These are phyloP conservation scores for Dendrocincla fuliginosa DNA, from an alignment of 2,797 vertebrate species.

Conservation along the genomic window DNA sequence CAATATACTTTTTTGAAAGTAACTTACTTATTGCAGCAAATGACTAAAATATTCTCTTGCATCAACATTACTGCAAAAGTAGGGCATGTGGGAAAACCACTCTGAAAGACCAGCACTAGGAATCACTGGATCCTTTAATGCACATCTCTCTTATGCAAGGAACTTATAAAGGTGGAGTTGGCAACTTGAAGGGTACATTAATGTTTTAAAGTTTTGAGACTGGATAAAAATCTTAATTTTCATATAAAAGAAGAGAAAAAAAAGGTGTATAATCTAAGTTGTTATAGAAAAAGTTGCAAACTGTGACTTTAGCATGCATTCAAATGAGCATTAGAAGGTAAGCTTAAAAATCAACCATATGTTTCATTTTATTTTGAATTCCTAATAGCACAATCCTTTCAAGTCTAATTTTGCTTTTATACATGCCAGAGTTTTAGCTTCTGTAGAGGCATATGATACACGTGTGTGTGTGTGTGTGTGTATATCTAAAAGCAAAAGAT, in stretches of 20 bases:
- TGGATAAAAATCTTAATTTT: neutral
- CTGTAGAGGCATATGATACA: neutral
- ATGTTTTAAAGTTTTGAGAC: neutral
- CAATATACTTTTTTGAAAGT: neutral
- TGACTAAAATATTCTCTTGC: neutral
- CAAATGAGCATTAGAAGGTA: neutral
- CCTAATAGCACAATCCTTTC: neutral
- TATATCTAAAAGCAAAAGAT: neutral
- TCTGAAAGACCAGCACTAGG: neutral
- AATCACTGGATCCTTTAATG: neutral
- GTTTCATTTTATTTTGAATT: neutral
- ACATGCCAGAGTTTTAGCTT: neutral
- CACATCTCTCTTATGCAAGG: neutral
- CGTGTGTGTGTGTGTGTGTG: fast-evolving
- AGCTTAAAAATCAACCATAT: neutral
- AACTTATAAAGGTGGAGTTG: neutral
- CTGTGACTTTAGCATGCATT: neutral
- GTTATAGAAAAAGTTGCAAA: neutral
- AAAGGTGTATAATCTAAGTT: neutral
- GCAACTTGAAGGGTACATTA: neutral
- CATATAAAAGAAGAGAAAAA: neutral
- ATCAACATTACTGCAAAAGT: neutral
- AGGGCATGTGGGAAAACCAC: neutral
- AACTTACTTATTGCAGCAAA: neutral
- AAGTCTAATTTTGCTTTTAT: neutral